These are phyloP conservation scores for Melitaea athalia DNA, from an alignment of 2,888 invertebrate genomes.

Conservation along the genomic window DNA sequence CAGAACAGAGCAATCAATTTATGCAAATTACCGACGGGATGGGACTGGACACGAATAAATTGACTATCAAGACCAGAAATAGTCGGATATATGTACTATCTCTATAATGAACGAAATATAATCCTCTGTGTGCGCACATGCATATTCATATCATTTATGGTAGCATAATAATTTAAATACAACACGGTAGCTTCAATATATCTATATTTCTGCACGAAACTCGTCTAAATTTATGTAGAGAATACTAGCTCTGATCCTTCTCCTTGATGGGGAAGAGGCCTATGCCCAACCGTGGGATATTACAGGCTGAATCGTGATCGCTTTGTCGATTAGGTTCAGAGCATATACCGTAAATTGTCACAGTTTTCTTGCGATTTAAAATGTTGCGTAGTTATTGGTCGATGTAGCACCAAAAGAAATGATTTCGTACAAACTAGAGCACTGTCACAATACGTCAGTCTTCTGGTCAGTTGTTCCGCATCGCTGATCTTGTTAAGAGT, in stretches of 20 bases:
- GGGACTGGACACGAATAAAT: conserved; percentile 53
- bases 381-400: conserved; percentile 36
- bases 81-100: conserved; percentile 22
- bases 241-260: background rate
- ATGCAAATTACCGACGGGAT: conserved; percentile 78
- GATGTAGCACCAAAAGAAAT: conserved; percentile 35
- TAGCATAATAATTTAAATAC: conserved; percentile 2
- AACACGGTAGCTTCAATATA: background rate
- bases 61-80: conserved; percentile 44
- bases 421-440: conserved; percentile 44
- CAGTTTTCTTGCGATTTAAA: conserved; percentile 16
- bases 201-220: background rate
- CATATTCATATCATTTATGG: conserved; percentile 5
- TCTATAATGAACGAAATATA: conserved; percentile 26
- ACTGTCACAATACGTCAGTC: conserved; percentile 57
- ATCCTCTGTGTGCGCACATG: conserved; percentile 19
- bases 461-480: conserved; percentile 60
- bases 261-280: no score
- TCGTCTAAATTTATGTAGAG: background rate
- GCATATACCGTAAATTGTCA: conserved; percentile 26
- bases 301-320: no score
- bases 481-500: conserved; percentile 46
- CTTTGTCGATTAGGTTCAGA: background rate
- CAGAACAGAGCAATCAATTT: conserved; percentile 72
- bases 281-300: no score